Percentiles rank a stretch among this genome's conserved stretches.
Conservation (phyloP, 2,797 vertebrate species). For the Cryptoblepharus egeriae region DNA sequence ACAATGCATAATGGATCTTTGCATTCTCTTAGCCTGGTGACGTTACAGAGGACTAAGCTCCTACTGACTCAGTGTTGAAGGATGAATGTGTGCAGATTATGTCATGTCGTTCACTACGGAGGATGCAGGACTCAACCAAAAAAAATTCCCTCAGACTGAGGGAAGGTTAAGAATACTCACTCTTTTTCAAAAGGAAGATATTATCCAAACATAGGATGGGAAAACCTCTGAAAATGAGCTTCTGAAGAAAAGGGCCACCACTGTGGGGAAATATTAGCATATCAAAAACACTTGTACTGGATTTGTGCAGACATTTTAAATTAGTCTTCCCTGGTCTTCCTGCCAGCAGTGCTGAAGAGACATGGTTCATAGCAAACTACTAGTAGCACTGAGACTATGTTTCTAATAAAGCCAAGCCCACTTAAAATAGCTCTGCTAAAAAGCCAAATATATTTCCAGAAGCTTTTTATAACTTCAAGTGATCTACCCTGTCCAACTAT, state of each 20-base stretch:
- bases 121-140: not conserved
- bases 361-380: not conserved
- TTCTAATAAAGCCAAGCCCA: not conserved
- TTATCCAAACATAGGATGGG: not conserved
- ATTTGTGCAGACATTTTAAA: not conserved
- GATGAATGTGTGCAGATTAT: not conserved
- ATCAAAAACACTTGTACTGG: not conserved
- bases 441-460: slow-evolving; percentile 8
- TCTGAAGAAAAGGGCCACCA: not conserved
- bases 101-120: not conserved
- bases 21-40: not conserved
- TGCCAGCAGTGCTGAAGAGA: not conserved
- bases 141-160: not conserved
- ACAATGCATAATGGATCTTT: not conserved
- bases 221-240: not conserved
- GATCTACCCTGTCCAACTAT: not conserved
- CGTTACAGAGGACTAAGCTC: not conserved
- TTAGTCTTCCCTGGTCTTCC: not conserved
- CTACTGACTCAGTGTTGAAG: not conserved
- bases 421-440: slow-evolving; percentile 8
- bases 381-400: not conserved
- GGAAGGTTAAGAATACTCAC: not conserved
- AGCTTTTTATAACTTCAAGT: slow-evolving; percentile 1
- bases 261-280: slow-evolving; percentile 17
- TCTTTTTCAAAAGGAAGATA: not conserved